Evolutionary conservation across 2,113 vertebrate species (phyloP).

Genomic region (Pangasianodon gigas): DNA sequence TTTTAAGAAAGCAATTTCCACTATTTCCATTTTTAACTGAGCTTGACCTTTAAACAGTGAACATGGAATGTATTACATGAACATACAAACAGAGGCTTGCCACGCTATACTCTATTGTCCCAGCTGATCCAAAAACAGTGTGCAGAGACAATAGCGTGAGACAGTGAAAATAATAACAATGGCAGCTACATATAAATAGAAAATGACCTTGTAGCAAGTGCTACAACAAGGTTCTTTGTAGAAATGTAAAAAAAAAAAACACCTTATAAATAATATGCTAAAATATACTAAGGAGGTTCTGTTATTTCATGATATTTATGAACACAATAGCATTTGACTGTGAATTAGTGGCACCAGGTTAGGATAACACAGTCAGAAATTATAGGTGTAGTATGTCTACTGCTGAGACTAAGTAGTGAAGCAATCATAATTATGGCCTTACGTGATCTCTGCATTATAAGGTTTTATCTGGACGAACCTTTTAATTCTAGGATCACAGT

Average conservation of each 20-base stretch:
- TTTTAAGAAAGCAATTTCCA: constrained; percentile 25
- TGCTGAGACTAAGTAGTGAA: neutral
- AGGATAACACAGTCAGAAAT: neutral
- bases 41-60: constrained; percentile 38
- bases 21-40: constrained; percentile 34
- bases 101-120: constrained; percentile 9
- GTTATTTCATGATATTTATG: neutral
- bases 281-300: neutral
- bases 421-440: neutral
- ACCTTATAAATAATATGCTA: neutral
- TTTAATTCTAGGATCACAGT: neutral
- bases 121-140: constrained; percentile 30
- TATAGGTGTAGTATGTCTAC: neutral
- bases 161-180: constrained; percentile 33
- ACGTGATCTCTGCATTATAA: neutral
- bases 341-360: neutral
- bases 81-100: neutral
- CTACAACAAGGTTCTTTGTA: neutral
- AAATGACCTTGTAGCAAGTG: constrained; percentile 20
- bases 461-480: neutral
- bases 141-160: constrained; percentile 33
- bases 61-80: constrained; percentile 24
- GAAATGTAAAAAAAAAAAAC: neutral
- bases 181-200: constrained; percentile 30
- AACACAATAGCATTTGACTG: neutral